phyloP scores from a whole-genome alignment of 2,888 invertebrate genomes.

The Athalia cordata region DNA sequence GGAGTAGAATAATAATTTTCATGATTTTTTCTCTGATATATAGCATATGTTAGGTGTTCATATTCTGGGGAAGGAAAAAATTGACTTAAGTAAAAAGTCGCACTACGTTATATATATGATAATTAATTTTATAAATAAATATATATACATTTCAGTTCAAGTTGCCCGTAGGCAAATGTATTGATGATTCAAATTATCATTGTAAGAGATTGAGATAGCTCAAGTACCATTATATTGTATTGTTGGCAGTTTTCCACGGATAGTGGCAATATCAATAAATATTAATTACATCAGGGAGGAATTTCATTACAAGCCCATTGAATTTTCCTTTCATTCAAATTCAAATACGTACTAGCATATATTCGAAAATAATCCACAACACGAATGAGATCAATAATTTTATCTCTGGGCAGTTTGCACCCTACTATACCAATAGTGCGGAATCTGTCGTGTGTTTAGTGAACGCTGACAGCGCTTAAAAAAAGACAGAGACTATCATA shows the following conservation, averaged over 20 bases:
- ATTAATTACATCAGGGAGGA: conserved; percentile 39
- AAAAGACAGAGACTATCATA: too few species aligned
- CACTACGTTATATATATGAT: neutral
- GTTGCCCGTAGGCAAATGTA: neutral
- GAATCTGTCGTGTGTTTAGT: too few species aligned
- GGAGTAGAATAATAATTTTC: neutral
- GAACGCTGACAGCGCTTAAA: too few species aligned
- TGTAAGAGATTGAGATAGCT: conserved; percentile 40
- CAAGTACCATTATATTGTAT: conserved; percentile 40
- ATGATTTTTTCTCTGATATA: neutral
- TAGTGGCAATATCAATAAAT: conserved; percentile 44
- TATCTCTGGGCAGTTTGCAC: neutral
- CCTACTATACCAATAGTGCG: neutral
- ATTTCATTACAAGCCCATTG: neutral
- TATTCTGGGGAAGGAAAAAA: neutral
- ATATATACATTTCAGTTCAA: neutral
- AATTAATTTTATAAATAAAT: neutral
- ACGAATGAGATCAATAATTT: neutral
- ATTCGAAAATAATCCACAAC: neutral
- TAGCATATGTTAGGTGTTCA: neutral
- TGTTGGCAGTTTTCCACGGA: conserved; percentile 43
- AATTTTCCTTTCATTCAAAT: neutral
- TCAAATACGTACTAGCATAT: neutral
- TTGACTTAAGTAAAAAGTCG: too few species aligned
- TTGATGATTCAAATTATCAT: conserved; percentile 10